Base-by-base conservation (phyloP, 1,140 invertebrate genomes). In the Dreissena rostriformis region DNA sequence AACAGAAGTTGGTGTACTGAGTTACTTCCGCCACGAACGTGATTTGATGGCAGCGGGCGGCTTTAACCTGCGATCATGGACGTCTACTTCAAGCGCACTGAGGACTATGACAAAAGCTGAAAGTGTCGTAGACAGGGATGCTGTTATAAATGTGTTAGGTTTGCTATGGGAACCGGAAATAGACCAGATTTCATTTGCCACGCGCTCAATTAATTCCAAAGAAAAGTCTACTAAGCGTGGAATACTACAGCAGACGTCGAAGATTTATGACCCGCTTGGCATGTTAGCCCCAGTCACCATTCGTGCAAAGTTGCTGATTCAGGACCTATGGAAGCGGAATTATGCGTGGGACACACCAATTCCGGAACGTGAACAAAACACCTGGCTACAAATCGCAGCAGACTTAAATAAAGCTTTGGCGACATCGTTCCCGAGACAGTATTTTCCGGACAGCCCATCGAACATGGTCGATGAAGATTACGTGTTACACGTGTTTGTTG, bases 1-100 rank as follows among this genome's bases (percentile, higher is more conserved):
- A 51, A 28, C 66, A 65, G 24, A 52, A 52, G 15, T 22, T 7
- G 10, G 53, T 5, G 2, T 67, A 52, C 39, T 51, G n/a, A 67
- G n/a, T 39, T 52, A 67, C n/a, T 19, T 66, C 14, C 76, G 15
- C 6, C 22, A 51, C 22, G 53, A n/a, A 52, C 49, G 51, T 14
- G 66, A n/a, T 14, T 24, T 67, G 53, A 57, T 57, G 53, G 12
- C 53, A 57, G 19, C 53, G 53, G 53, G 12, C 12, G 53, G 68
- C 11, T 53, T 53, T 22, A 53, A 51, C 17, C 53, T 74, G 8
- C 72, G 72, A 22, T 74, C 72, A n/a, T 74, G 72, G 72, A 22
- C 53, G 22, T 74, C 72, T 22, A 51, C 52, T 10, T 14, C 14
- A 11, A 29, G 29, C 6, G 12, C 11, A 39, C 14, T 15, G 49